These are phyloP conservation scores for Smutsia gigantea DNA, from an alignment of 2,797 vertebrate genomes.

Conservation along the genomic window DNA sequence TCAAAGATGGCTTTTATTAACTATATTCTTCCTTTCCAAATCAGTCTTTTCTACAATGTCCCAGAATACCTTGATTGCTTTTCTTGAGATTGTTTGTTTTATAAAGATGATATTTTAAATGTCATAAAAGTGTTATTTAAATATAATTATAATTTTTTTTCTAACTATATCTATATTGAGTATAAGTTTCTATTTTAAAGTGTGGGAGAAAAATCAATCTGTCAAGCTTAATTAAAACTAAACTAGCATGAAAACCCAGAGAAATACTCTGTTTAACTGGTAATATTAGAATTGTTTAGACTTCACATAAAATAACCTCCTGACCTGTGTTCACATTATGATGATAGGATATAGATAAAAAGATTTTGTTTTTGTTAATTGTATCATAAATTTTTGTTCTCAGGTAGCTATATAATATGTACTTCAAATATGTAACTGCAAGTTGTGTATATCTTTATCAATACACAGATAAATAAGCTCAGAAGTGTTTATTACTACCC, in stretches of 20 bases:
- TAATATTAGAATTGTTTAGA: neutral
- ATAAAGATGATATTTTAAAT: slow-evolving; percentile 9
- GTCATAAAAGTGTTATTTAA: slow-evolving; percentile 7
- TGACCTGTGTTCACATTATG: neutral
- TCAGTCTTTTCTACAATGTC: slow-evolving; percentile 51
- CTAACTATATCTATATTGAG: neutral
- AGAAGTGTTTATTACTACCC: neutral
- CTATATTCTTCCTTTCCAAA: slow-evolving; percentile 64
- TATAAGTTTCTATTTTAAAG: neutral
- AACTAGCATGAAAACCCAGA: neutral
- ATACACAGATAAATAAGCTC: neutral
- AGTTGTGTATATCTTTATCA: neutral
- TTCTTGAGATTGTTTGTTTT: slow-evolving; percentile 49
- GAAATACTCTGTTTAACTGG: slow-evolving; percentile 35
- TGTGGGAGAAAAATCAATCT: neutral
- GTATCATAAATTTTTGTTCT: neutral
- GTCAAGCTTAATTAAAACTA: slow-evolving; percentile 9
- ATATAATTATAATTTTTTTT: slow-evolving; percentile 28
- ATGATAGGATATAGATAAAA: slow-evolving; percentile 6
- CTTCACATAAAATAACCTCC: neutral
- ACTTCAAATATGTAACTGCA: neutral
- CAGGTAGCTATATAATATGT: neutral
- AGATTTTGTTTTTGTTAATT: neutral
- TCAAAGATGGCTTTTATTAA: slow-evolving; percentile 82
- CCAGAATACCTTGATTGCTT: neutral